These are phyloP conservation scores for Psittacula derbiana DNA, from an alignment of 2,797 vertebrate species.

Conservation along the genomic window DNA sequence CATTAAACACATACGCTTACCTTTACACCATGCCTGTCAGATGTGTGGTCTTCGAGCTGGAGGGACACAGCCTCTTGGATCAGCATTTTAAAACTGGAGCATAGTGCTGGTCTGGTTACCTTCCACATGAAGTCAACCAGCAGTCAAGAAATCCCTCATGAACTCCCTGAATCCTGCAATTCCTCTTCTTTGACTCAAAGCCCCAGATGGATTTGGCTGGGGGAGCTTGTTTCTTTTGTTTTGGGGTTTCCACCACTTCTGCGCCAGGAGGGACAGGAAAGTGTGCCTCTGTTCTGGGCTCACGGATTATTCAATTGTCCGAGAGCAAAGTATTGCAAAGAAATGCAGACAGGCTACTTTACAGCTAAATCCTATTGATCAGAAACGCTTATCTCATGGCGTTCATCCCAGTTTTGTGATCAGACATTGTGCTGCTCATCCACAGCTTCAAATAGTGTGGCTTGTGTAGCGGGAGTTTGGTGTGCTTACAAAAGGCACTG, in stretches of 20 bases:
- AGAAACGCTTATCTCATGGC: neutral
- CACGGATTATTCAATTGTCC: accelerated
- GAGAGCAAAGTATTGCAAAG: neutral
- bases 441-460: neutral
- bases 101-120: neutral
- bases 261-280: neutral
- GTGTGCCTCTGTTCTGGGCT: neutral
- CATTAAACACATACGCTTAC: neutral
- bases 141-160: neutral
- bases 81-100: neutral
- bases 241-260: neutral
- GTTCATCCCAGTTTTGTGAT: neutral
- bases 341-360: neutral
- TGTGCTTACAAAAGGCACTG: neutral
- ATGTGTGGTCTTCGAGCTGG: neutral
- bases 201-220: neutral
- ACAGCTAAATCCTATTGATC: neutral
- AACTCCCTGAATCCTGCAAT: neutral
- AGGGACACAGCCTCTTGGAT: neutral
- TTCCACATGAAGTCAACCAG: accelerated
- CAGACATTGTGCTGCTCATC: accelerated
- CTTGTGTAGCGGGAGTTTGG: neutral
- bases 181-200: neutral
- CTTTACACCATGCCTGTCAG: neutral
- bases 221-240: neutral